Conservation (phyloP, 2,113 vertebrate genomes). For the Ahaetulla prasina region DNA sequence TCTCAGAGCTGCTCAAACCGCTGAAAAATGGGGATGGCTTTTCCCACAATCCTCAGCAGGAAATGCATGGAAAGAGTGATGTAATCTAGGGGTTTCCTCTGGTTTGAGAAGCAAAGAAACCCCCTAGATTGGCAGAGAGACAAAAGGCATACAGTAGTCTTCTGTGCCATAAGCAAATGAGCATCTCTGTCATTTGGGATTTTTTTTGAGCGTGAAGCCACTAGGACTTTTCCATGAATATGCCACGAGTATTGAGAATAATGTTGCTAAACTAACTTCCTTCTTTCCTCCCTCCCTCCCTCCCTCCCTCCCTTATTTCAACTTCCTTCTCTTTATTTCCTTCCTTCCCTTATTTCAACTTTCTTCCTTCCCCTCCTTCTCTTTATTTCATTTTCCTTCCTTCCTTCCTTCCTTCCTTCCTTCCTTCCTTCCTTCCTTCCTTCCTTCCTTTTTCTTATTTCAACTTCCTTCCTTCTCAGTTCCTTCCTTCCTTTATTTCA, state of each 20-base stretch:
- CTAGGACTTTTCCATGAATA: neutral
- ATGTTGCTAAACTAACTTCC: neutral
- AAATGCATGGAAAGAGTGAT: neutral
- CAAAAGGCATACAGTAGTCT: neutral
- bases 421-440: neutral
- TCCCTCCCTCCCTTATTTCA: neutral
- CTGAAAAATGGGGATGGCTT: neutral
- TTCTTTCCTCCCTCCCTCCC: neutral
- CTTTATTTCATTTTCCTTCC: neutral
- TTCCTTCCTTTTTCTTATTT: neutral
- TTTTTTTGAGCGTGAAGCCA: neutral
- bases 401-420: neutral
- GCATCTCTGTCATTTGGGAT: neutral
- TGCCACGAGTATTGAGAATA: neutral
- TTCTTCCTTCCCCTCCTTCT: neutral
- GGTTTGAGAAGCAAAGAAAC: neutral
- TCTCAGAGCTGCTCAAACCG: neutral
- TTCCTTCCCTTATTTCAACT: neutral
- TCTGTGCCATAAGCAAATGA: neutral
- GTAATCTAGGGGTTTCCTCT: neutral
- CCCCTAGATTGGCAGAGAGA: neutral
- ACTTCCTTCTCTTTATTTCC: neutral
- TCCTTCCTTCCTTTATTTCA: neutral
- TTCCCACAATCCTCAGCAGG: neutral
- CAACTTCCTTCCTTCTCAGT: too few species aligned